Evolutionary conservation across 2,113 vertebrate species (phyloP).

Genomic region (Cryptomyrus ogoouensis): DNA sequence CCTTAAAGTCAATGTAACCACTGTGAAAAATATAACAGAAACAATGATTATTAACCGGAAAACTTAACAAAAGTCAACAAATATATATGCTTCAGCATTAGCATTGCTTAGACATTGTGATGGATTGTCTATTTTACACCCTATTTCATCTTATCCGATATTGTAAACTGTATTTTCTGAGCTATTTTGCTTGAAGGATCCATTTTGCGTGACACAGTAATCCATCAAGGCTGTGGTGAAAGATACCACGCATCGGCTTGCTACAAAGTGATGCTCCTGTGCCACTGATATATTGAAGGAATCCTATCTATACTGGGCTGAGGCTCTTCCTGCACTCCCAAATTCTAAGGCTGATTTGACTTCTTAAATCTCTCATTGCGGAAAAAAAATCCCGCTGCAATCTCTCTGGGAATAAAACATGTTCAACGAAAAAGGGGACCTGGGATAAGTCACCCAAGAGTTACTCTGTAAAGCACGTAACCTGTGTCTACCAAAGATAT

Average conservation of each 20-base stretch:
- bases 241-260: slow-evolving; percentile 46
- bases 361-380: slow-evolving; percentile 47
- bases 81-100: slow-evolving; percentile 49
- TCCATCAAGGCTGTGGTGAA: slow-evolving; percentile 50
- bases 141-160: slow-evolving; percentile 60
- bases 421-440: slow-evolving; percentile 50
- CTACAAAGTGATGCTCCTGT: slow-evolving; percentile 24
- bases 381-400: slow-evolving; percentile 40
- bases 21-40: neutral
- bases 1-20: slow-evolving; percentile 37
- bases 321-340: slow-evolving; percentile 28
- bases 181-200: slow-evolving; percentile 60
- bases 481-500: neutral
- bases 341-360: slow-evolving; percentile 45
- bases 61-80: slow-evolving; percentile 49
- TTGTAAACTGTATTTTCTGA: slow-evolving; percentile 65
- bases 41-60: slow-evolving; percentile 33
- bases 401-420: slow-evolving; percentile 58
- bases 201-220: slow-evolving; percentile 62
- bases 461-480: neutral
- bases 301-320: slow-evolving; percentile 31
- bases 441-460: slow-evolving; percentile 45
- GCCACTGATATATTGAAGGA: slow-evolving; percentile 25
- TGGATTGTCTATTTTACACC: slow-evolving; percentile 64
- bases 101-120: slow-evolving; percentile 59